Conservation (phyloP, 2,113 vertebrate genomes). For the Phyllostomus hastatus region DNA sequence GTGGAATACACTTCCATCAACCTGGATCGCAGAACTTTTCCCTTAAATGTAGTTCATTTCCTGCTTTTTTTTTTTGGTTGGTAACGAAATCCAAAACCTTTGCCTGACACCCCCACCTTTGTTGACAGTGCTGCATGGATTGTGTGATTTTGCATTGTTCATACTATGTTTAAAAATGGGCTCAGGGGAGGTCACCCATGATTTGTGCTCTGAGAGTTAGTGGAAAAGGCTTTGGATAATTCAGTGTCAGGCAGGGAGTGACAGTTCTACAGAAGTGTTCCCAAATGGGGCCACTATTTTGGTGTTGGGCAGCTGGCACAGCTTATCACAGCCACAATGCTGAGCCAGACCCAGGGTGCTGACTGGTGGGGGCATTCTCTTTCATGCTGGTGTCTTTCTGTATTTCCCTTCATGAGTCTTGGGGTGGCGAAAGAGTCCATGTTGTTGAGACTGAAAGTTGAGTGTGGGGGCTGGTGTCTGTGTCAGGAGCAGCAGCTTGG, state of each 20-base stretch:
- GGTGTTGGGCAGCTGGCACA: not conserved
- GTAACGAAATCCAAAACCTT: not conserved
- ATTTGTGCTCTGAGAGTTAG: not conserved
- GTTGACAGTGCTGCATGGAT: not conserved
- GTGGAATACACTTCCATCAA: not conserved
- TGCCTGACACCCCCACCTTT: not conserved
- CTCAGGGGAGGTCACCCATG: not conserved
- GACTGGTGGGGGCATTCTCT: too few species aligned
- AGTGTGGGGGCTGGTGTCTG: not conserved
- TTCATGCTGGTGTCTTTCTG: not conserved
- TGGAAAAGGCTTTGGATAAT: not conserved
- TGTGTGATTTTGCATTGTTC: not conserved
- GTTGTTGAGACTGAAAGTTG: not conserved
- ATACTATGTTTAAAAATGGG: not conserved
- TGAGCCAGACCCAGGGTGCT: not conserved
- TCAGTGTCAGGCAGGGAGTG: not conserved
- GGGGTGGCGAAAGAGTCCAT: not conserved
- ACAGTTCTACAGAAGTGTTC: not conserved
- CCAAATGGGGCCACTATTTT: too few species aligned
- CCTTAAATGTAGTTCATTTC: not conserved
- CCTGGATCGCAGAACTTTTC: not conserved
- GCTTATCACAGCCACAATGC: not conserved
- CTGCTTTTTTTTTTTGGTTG: not conserved
- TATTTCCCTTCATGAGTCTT: not conserved
- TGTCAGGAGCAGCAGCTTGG: not conserved